Evolutionary conservation across 2,113 vertebrate species (phyloP), one percentile per base, ranked within the genome.

Genomic region (Syngnathus scovelli): DNA sequence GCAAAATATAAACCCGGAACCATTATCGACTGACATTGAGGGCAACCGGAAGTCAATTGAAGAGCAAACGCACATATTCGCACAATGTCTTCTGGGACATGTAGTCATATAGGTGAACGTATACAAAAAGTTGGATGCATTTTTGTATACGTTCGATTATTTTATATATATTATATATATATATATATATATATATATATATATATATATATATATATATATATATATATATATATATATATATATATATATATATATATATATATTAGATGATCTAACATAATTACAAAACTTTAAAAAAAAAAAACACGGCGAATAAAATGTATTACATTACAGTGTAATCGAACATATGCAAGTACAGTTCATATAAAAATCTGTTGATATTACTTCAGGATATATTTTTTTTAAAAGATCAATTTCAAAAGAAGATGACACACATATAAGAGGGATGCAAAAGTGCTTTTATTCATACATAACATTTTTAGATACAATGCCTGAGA

Each of bases 21-120:
- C 3, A 58, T 19, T 6, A 11, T 67, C 3, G 5, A 18, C 15
- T 41, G 37, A 61, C 59, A 41, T 23, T 62, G 63, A 51, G 37
- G 6, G 10, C 27, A 76, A 84, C 76, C 55, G 84, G 87, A 86
- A 82, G 54, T 54, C 15, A 1, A 1, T 21, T 75, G 76, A 51
- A 10, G 69, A 1, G 80, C 49, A 52, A 78, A 79, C 76, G 71
- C 69, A 73, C 65, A 66, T 23, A 65, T 8, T 2, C 3, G 9
- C 48, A 33, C 49, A 15, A 2, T 67, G 77, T 1, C 56, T 0
- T 46, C 27, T 78, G 85, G 78, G 78, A 77, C 5, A 56, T 77
- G 80, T 58, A 79, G 82, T 75, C 23, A 19, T 36, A 13, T 0
- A 2, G 8, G 61, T 6, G 23, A 15, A 15, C 6, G 13, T 23